A percentile compares a stretch with the other conserved stretches of the same genome.
Evolutionary conservation across 1,140 invertebrate species (phyloP).

Genomic region (Drosophila nikananu): DNA sequence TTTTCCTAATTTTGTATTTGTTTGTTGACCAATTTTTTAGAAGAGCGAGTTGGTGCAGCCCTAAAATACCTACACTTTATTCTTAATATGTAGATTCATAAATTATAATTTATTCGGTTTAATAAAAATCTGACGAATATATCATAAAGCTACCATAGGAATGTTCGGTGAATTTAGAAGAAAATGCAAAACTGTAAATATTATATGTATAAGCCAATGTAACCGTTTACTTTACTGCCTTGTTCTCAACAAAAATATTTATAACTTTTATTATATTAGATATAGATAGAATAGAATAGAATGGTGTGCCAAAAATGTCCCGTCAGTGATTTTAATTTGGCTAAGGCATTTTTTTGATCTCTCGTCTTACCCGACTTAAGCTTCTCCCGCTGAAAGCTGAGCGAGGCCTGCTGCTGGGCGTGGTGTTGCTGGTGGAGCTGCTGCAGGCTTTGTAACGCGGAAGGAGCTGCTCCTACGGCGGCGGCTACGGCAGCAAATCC

Average conservation of each 20-base stretch:
- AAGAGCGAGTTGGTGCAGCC: too few species aligned
- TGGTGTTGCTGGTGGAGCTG: slow-evolving; percentile 84
- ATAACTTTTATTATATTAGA: too few species aligned
- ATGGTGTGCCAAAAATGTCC: not conserved
- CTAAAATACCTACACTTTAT: too few species aligned
- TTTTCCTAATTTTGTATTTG: too few species aligned
- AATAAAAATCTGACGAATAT: too few species aligned
- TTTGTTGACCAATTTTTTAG: too few species aligned
- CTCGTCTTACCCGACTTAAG: slow-evolving; percentile 72
- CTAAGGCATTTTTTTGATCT: not conserved
- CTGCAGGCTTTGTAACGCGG: slow-evolving; percentile 82
- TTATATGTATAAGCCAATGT: too few species aligned
- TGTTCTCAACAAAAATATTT: too few species aligned
- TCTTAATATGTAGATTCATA: too few species aligned
- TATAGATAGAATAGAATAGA: not conserved
- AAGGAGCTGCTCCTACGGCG: slow-evolving; percentile 61
- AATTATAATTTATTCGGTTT: too few species aligned
- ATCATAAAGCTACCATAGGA: too few species aligned
- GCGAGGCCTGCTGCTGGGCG: slow-evolving; percentile 78
- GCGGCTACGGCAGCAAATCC: slow-evolving; percentile 70
- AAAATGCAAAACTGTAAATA: not conserved
- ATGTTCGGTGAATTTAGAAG: not conserved
- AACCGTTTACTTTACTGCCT: too few species aligned
- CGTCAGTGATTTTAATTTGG: not conserved
- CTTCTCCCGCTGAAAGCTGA: slow-evolving; percentile 79